These are phyloP conservation scores for Phrynocephalus vlangalii DNA, from an alignment of 2,797 vertebrate species.

Conservation along the genomic window DNA sequence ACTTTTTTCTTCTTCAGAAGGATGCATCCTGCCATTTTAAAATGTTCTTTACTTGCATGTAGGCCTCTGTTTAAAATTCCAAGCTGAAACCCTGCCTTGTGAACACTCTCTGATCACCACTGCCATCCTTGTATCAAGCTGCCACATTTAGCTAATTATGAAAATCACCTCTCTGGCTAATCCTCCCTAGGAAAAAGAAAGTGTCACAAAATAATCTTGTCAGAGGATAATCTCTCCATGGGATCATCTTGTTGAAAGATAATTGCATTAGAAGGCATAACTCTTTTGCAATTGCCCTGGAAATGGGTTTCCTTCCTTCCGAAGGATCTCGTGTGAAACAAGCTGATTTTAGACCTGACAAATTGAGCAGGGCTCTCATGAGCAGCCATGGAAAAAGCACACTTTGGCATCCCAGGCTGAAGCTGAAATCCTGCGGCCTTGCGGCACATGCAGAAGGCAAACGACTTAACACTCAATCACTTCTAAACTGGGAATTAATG, in stretches of 20 bases:
- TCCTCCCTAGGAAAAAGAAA: not conserved
- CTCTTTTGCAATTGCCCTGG: slow-evolving; percentile 46
- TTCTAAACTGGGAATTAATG: too few relatives aligned
- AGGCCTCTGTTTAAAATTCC: not conserved
- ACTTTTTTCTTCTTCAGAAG: not conserved
- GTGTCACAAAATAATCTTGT: slow-evolving; percentile 22
- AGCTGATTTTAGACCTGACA: too few relatives aligned
- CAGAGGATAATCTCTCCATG: slow-evolving; percentile 60
- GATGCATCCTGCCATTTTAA: not conserved
- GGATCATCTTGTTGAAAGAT: slow-evolving; percentile 58
- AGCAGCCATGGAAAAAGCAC: too few relatives aligned
- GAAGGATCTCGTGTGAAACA: slow-evolving; percentile 36
- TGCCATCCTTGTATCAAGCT: slow-evolving; percentile 44
- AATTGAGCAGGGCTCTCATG: too few relatives aligned
- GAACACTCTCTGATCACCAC: slow-evolving; percentile 32
- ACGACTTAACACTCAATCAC: too few relatives aligned
- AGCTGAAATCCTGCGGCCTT: too few relatives aligned
- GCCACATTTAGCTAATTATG: slow-evolving; percentile 58
- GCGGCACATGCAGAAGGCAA: too few relatives aligned
- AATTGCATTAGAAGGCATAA: slow-evolving; percentile 60
- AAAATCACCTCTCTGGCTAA: slow-evolving; percentile 55
- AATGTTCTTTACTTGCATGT: not conserved
- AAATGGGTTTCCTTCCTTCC: slow-evolving; percentile 36
- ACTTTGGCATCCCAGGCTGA: too few relatives aligned
- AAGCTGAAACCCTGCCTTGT: slow-evolving; percentile 33